phyloP scores from a whole-genome alignment of 92 coral and sea anemone species.

The Heliopora coerulea region DNA sequence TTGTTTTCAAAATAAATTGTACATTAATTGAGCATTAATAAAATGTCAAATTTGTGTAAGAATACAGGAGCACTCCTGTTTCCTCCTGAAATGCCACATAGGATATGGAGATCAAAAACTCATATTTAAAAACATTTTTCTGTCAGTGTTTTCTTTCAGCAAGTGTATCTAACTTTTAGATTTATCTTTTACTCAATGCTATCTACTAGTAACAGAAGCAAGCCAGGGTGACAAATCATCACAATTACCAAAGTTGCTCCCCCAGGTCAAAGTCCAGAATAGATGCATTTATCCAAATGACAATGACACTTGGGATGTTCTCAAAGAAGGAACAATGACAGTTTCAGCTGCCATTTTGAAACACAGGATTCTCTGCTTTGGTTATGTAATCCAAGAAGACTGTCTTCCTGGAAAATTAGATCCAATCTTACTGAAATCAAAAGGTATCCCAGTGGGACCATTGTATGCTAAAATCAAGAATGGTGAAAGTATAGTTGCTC shows the following conservation, averaged over 20 bases:
- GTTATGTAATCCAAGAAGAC: conserved; percentile 77
- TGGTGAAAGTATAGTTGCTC: conserved; percentile 65
- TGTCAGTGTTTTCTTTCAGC: too few species aligned
- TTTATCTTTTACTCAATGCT: not conserved
- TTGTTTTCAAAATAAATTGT: too few species aligned
- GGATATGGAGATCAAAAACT: too few species aligned
- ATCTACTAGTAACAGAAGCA: not conserved
- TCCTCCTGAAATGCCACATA: too few species aligned
- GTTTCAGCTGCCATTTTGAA: conserved; percentile 83
- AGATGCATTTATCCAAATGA: conserved; percentile 9
- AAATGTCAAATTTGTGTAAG: too few species aligned
- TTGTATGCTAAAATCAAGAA: conserved; percentile 78
- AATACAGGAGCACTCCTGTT: too few species aligned
- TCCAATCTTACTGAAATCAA: conserved; percentile 66
- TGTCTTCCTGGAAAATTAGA: conserved; percentile 79
- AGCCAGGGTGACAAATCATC: not conserved
- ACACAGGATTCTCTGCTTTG: conserved; percentile 80
- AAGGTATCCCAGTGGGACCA: conserved; percentile 94
- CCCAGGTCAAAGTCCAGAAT: not conserved
- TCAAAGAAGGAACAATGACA: conserved; percentile 60
- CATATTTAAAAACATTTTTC: too few species aligned
- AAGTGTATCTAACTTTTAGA: not conserved
- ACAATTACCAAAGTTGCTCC: not conserved
- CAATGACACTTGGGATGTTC: conserved; percentile 64
- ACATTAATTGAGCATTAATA: too few species aligned